Evolutionary conservation across 2,797 vertebrate species (phyloP), one percentile per base, ranked within the genome.

Genomic region (Coreius guichenoti): DNA sequence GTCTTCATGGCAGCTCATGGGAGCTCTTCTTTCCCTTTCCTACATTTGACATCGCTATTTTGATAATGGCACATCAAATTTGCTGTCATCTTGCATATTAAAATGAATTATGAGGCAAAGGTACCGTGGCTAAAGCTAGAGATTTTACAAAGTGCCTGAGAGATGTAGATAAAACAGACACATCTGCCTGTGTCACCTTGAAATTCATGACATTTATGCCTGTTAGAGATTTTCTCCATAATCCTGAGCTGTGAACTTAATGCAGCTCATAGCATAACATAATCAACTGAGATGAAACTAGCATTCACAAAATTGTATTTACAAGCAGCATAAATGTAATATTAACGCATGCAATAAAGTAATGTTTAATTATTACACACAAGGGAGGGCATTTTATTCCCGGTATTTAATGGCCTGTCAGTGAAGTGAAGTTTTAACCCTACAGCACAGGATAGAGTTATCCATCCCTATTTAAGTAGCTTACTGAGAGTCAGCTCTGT

Each of bases 401-500:
- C 13, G 12, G 14, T 77, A 76, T 67, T 81, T 73, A 81, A 79
- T 82, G 80, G 36, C 11, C 61, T 69, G 72, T 87, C 76, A 85
- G 80, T 86, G 45, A 74, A 78, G 39, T 26, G 31, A n/a, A 29
- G n/a, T 74, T 61, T 33, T 26, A 74, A 75, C 79, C 56, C 67
- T 85, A 81, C 8, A 84, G 43, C 63, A 26, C 81, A 74, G 68
- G 68, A 45, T 49, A 58, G 68, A 87, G 80, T 83, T 75, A 86
- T 88, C 39, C 29, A 85, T 51, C 70, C 75, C 49, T 83, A 73
- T 87, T 87, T 88, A 86, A 88, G 88, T 65, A 87, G 89, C 87
- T 89, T 91, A 83, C 75, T 36, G 77, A 43, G 73, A 83, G 74
- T 45, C 51, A 72, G 51, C 86, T 56, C 87, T 88, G 83, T 49